Conservation (phyloP, 2,113 vertebrate genomes). For the Cryptotis parvus region DNA sequence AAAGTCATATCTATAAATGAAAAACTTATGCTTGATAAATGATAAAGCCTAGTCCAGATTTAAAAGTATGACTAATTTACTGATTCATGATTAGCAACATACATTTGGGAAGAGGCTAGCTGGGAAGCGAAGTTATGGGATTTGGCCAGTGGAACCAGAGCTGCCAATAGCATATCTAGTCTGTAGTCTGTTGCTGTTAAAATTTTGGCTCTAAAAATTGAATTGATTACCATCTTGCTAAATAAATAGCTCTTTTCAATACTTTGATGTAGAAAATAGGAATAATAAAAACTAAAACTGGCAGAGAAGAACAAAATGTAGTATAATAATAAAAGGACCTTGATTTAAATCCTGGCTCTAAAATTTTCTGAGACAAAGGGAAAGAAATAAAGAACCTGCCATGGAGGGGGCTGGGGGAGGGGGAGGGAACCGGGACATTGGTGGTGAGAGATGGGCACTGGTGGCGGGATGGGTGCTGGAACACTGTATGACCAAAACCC, state of each 20-base stretch:
- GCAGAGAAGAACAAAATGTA: not conserved
- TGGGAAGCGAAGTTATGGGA: not conserved
- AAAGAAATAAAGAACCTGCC: too few relatives aligned
- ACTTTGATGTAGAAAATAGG: constrained; percentile 45
- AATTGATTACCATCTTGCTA: constrained; percentile 24
- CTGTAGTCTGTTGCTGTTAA: constrained; percentile 31
- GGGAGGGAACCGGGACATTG: too few relatives aligned
- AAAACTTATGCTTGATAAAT: not conserved
- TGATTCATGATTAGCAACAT: not conserved
- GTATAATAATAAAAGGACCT: not conserved
- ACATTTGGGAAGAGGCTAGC: not conserved
- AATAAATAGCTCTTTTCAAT: not conserved
- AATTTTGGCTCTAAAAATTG: constrained; percentile 41
- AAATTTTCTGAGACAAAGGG: constrained; percentile 6
- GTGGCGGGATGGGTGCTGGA: too few relatives aligned
- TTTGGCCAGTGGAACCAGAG: not conserved
- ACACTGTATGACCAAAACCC: too few relatives aligned
- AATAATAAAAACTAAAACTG: constrained; percentile 37
- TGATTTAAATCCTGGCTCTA: constrained; percentile 11
- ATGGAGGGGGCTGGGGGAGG: too few relatives aligned
- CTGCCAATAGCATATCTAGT: constrained; percentile 43
- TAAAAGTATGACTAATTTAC: not conserved
- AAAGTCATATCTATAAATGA: not conserved
- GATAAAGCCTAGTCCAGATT: not conserved
- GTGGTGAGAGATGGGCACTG: too few relatives aligned